A percentile compares a stretch with the other conserved stretches of the same genome.
phyloP scores from a whole-genome alignment of 2,888 invertebrate genomes.

The Aelia acuminata region DNA sequence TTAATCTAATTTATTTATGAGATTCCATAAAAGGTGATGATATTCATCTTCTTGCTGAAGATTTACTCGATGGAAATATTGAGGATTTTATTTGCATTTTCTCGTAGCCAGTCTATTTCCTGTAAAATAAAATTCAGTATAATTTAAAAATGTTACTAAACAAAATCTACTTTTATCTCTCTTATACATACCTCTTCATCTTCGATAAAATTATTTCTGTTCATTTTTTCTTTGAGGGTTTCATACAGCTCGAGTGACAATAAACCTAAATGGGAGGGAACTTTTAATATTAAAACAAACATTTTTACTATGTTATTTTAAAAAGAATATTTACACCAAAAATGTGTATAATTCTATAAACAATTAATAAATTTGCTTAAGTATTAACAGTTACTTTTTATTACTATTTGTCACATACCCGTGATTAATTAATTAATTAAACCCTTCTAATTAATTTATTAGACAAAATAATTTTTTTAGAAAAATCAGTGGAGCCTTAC shows the following conservation, averaged over 20 bases:
- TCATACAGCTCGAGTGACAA: not conserved
- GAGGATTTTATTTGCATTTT: slow-evolving; percentile 3
- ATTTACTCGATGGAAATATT: not conserved
- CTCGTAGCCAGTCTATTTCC: not conserved
- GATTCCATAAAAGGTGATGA: not conserved
- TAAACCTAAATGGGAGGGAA: not conserved
- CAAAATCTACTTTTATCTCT: not conserved
- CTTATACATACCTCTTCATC: slow-evolving; percentile 28
- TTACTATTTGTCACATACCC: no score
- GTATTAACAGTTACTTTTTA: no score
- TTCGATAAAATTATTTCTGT: not conserved
- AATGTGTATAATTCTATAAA: no score
- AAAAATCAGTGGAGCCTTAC: no score
- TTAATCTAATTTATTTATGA: not conserved
- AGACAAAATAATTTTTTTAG: no score
- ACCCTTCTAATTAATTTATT: no score
- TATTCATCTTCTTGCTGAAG: not conserved
- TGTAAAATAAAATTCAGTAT: not conserved
- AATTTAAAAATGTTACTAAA: not conserved
- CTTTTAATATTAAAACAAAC: not conserved
- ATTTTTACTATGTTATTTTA: no score
- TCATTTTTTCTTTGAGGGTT: slow-evolving; percentile 33
- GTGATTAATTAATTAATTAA: no score
- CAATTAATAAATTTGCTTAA: not conserved
- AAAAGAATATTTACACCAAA: no score